Evolutionary conservation across 1,140 invertebrate genomes (phyloP), one percentile per base, ranked within the genome.

Genomic region (Drosophila littoralis): DNA sequence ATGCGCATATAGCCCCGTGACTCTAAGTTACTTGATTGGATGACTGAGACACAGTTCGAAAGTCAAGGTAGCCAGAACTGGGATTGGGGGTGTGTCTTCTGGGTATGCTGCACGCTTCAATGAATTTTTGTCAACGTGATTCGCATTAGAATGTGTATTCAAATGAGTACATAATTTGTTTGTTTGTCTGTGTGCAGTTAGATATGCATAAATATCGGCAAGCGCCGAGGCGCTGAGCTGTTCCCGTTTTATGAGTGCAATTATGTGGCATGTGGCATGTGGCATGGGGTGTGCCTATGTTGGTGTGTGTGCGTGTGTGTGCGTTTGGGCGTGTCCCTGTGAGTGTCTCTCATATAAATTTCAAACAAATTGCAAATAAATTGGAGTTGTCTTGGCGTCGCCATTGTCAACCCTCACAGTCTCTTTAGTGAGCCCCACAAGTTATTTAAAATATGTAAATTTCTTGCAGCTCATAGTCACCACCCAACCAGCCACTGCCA

Each of bases 121-220:
- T 89, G 84, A 89, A 90, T 89, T 89, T 90, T 81, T 90, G 85
- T 84, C 78, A 89, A 89, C 84, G 84, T 89, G 84, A 89, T 89
- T 79, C 85, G 84, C 81, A 90, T 89, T 90, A 90, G 85, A 89
- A 89, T 89, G 85, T 81, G 65, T 89, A 89, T 89, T 89, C 85
- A 89, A 89, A 89, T 89, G 84, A 90, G 84, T 75, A 89, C 77
- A 89, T 90, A 89, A 89, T 89, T 90, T 89, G 84, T 89, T 90
- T 89, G 84, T 89, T 57, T 77, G 73, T 43, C 43, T 69, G 75
- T 75, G 33, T 51, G 59, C 65, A 76, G 55, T 77, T 72, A 54
- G 75, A 71, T 72, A 69, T 76, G 60, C 76, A 83, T 75, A 82
- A 76, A 79, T 67, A 79, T 78, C 70, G 22, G 55, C 35, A 45